Conservation (phyloP, 2,888 invertebrate genomes). For the Sepioteuthis lessoniana region DNA sequence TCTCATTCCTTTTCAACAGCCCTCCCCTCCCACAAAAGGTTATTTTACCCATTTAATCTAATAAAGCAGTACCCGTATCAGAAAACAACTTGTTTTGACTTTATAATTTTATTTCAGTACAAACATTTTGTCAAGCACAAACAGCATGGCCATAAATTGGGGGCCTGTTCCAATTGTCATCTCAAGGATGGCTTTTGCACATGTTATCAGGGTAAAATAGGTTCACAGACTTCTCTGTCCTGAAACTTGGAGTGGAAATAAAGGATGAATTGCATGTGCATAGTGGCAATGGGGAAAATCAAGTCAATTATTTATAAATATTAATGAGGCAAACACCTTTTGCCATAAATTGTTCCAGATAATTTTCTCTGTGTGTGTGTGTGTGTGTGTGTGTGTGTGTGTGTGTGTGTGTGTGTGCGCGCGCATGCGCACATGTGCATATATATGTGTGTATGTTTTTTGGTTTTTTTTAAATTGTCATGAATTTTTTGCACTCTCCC, state of each 20-base stretch:
- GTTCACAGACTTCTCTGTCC: neutral
- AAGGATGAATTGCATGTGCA: slow-evolving; percentile 24
- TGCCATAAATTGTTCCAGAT: slow-evolving; percentile 6
- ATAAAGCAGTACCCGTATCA: slow-evolving; percentile 39
- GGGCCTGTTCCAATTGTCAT: neutral
- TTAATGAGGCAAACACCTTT: slow-evolving; percentile 24
- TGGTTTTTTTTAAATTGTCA: neutral
- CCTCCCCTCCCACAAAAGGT: neutral
- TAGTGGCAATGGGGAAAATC: slow-evolving; percentile 16
- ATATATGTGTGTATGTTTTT: no score
- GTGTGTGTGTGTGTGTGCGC: neutral
- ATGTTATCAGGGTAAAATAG: slow-evolving; percentile 38
- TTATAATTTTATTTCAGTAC: slow-evolving; percentile 49
- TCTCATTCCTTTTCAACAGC: neutral
- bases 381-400: neutral
- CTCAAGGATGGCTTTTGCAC: neutral
- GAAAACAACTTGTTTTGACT: slow-evolving; percentile 44
- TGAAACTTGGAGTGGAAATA: slow-evolving; percentile 12
- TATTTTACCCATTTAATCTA: neutral
- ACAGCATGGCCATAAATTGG: slow-evolving; percentile 44
- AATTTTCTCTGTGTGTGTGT: neutral
- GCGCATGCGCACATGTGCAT: neutral
- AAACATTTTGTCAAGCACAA: slow-evolving; percentile 48
- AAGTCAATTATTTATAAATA: slow-evolving; percentile 25
- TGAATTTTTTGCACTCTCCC: slow-evolving; percentile 46